phyloP scores from a whole-genome alignment of 2,113 vertebrate species.

The Pangasianodon gigas region DNA sequence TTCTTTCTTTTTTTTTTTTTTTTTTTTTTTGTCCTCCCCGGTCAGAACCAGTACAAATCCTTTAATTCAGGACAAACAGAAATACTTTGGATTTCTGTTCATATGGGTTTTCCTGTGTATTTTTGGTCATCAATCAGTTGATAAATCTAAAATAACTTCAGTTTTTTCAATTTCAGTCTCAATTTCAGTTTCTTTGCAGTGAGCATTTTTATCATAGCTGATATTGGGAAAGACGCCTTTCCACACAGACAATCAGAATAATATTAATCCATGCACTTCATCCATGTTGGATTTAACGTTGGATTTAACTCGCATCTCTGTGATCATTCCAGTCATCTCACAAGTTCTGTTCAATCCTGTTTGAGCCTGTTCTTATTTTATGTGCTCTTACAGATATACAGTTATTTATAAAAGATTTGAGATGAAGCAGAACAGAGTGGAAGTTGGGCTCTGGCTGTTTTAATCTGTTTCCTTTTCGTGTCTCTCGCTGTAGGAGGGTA shows the following conservation, averaged over 20 bases:
- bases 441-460: background rate
- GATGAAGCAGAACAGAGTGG: background rate
- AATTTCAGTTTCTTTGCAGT: too few species aligned
- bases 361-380: background rate
- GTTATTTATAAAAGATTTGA: background rate
- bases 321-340: background rate
- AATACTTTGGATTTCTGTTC: background rate
- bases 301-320: background rate
- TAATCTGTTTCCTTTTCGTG: slow-evolving; percentile 24
- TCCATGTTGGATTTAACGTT: background rate
- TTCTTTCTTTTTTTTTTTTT: background rate
- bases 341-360: background rate
- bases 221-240: too few species aligned
- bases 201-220: too few species aligned
- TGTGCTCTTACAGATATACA: background rate
- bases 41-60: background rate
- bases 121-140: background rate
- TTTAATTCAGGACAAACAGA: background rate
- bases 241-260: background rate
- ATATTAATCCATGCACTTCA: background rate
- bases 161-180: too few species aligned
- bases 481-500: slow-evolving; percentile 82
- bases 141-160: too few species aligned
- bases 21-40: too few species aligned
- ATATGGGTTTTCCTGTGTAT: background rate